Evolutionary conservation across 2,797 vertebrate genomes (phyloP).

Genomic region (Sarcoramphus papa): DNA sequence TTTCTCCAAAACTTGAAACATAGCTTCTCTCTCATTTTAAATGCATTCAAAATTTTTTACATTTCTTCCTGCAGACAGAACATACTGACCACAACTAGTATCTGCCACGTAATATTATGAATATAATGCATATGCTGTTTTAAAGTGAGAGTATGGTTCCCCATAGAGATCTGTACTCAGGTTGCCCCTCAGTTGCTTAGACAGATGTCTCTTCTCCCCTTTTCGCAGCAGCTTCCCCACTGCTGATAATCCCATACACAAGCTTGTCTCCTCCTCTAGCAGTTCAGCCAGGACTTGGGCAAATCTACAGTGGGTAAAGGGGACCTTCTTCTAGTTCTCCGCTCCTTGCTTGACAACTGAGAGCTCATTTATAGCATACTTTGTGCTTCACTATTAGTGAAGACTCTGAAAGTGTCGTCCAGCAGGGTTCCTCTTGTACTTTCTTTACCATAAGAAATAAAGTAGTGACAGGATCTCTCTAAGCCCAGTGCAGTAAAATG

Average conservation of each 20-base stretch:
- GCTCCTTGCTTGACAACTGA: background rate
- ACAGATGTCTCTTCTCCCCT: background rate
- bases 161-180: background rate
- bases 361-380: background rate
- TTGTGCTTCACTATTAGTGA: background rate
- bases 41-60: background rate
- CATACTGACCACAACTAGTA: background rate
- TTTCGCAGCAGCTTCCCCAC: background rate
- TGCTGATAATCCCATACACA: background rate
- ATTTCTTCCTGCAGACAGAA: background rate
- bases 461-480: background rate
- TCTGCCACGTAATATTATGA: background rate
- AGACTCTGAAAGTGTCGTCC: background rate
- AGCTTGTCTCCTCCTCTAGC: background rate
- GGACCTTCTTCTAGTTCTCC: background rate
- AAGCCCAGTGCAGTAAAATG: background rate
- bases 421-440: background rate
- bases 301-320: background rate
- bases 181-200: background rate
- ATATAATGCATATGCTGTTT: background rate
- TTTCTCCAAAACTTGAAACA: background rate
- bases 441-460: background rate
- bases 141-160: background rate
- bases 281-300: background rate
- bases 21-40: background rate